These are phyloP conservation scores for Diabrotica undecimpunctata DNA, from an alignment of 1,140 invertebrate genomes.

Conservation along the genomic window DNA sequence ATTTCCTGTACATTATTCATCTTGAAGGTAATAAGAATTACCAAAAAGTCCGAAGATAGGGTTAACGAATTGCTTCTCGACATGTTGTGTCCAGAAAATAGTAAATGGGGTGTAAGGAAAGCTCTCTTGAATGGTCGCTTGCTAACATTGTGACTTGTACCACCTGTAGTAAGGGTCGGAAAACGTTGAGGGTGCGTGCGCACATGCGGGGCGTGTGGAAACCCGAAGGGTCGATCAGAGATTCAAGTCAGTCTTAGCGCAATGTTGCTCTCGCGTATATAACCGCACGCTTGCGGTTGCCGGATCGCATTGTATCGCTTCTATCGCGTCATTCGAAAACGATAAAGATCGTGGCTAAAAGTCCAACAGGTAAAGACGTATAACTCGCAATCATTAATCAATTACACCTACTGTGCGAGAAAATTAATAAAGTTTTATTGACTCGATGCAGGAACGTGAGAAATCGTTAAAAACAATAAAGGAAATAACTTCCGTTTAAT, in stretches of 20 bases:
- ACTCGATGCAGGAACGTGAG: slow-evolving; percentile 4
- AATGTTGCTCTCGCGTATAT: slow-evolving; percentile 43
- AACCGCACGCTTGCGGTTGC: slow-evolving; percentile 33
- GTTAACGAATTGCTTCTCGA: slow-evolving; percentile 16
- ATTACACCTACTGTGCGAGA: background rate
- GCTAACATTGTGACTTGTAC: slow-evolving; percentile 27
- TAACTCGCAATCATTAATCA: slow-evolving; percentile 9
- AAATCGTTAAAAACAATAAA: slow-evolving; percentile 12
- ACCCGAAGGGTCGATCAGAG: slow-evolving; percentile 39
- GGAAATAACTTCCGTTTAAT: slow-evolving; percentile 8
- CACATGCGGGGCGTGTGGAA: slow-evolving; percentile 32
- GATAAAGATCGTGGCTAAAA: slow-evolving; percentile 7
- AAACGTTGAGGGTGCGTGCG: slow-evolving; percentile 27
- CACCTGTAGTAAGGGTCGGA: slow-evolving; percentile 39
- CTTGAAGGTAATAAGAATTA: background rate
- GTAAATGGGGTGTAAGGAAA: slow-evolving; percentile 17
- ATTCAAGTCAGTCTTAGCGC: slow-evolving; percentile 39
- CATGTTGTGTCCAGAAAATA: slow-evolving; percentile 21
- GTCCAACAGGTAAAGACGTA: slow-evolving; percentile 11
- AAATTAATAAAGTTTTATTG: slow-evolving; percentile 11
- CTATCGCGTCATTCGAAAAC: background rate
- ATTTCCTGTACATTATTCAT: too few relatives aligned
- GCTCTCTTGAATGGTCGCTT: slow-evolving; percentile 10
- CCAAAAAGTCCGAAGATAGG: slow-evolving; percentile 1
- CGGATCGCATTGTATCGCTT: slow-evolving; percentile 36